Percentiles rank a stretch among this genome's conserved stretches.
These are phyloP conservation scores for Syritta pipiens DNA, from an alignment of 2,888 invertebrate genomes.

Conservation along the genomic window DNA sequence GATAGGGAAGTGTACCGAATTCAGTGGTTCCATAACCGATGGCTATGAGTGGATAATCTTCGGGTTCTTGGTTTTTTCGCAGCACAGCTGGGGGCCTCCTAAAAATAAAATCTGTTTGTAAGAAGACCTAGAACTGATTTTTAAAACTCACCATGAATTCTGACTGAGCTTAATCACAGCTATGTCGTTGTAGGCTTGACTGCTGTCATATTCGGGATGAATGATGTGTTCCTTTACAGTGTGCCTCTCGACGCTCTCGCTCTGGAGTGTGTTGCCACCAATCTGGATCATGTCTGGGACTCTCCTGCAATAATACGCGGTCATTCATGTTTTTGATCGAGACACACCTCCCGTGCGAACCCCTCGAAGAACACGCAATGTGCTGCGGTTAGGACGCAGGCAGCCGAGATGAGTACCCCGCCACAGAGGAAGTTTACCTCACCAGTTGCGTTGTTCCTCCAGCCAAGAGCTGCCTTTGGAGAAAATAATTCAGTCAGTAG, in stretches of 20 bases:
- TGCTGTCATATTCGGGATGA: not conserved
- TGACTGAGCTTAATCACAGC: slow-evolving; percentile 3
- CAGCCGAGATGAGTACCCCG: not conserved
- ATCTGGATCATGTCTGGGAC: slow-evolving; percentile 10
- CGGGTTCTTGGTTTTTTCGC: not conserved
- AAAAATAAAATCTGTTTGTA: not conserved
- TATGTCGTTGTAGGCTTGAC: slow-evolving; percentile 23
- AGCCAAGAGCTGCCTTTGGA: slow-evolving; percentile 5
- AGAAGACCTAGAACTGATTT: not conserved
- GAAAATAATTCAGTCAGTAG: not conserved
- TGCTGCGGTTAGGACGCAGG: slow-evolving; percentile 13
- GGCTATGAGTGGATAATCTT: not conserved
- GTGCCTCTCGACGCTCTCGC: not conserved
- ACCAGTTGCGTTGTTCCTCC: not conserved
- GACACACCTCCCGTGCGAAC: no score
- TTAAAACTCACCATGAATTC: not conserved
- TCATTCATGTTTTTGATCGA: no score
- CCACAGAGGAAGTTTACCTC: slow-evolving; percentile 1
- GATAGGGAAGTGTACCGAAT: slow-evolving; percentile 1
- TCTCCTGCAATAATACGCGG: slow-evolving; percentile 1
- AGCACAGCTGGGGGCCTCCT: not conserved
- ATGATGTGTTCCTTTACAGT: not conserved
- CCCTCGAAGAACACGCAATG: slow-evolving; percentile 14
- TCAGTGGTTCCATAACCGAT: slow-evolving; percentile 31
- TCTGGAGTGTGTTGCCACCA: not conserved